Evolutionary conservation across 2,113 vertebrate species (phyloP).

Genomic region (Sialia sialis): DNA sequence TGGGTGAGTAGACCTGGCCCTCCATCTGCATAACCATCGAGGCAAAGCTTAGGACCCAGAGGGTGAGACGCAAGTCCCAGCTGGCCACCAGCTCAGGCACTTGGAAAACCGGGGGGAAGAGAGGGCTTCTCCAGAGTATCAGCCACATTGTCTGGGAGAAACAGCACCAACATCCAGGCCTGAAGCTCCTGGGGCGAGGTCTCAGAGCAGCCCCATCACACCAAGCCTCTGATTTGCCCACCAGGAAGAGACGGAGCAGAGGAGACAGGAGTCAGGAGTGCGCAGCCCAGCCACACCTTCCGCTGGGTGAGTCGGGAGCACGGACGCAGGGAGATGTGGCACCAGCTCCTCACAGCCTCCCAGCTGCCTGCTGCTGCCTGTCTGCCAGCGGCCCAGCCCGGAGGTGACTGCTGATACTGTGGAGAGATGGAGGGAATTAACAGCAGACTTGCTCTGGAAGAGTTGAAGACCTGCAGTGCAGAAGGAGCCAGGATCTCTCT

Average conservation of each 20-base stretch:
- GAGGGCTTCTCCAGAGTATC: conserved; percentile 56
- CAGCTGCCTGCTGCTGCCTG: not conserved
- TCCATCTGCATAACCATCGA: conserved; percentile 72
- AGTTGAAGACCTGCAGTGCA: not conserved
- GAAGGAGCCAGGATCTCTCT: not conserved
- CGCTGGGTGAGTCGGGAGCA: not conserved
- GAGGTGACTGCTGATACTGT: conserved; percentile 24
- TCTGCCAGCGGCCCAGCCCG: not conserved
- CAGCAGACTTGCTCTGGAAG: conserved; percentile 18
- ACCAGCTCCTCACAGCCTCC: not conserved
- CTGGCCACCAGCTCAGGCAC: conserved; percentile 71
- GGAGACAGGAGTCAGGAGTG: not conserved
- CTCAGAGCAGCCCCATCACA: conserved; percentile 33
- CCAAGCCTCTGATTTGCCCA: not conserved
- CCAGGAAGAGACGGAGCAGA: not conserved
- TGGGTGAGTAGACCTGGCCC: conserved; percentile 89
- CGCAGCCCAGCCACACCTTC: not conserved
- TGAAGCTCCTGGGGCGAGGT: conserved; percentile 66
- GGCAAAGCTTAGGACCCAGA: conserved; percentile 88
- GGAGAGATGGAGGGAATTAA: conserved; percentile 30
- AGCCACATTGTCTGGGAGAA: conserved; percentile 77
- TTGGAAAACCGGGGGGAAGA: conserved; percentile 71
- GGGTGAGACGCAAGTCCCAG: conserved; percentile 72
- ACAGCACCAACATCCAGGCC: conserved; percentile 70
- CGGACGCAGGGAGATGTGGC: not conserved